Conservation (phyloP, 1,140 invertebrate species). For the Aphelenchoides avenae region DNA sequence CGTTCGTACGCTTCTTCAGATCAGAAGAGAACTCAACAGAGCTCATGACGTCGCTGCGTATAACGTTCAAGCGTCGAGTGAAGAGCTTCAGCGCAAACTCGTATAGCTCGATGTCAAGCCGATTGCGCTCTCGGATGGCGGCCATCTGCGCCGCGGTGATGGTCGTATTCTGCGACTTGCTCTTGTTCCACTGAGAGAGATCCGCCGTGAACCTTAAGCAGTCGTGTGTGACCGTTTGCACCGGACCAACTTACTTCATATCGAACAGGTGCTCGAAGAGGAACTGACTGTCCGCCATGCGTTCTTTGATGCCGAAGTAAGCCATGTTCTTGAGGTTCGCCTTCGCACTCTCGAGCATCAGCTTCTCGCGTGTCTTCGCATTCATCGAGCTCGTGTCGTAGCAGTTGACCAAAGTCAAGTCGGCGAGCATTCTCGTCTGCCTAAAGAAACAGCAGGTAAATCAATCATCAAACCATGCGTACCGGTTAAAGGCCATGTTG, state of each 20-base stretch:
- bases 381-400: slow-evolving; percentile 65
- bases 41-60: too few relatives aligned
- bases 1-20: too few relatives aligned
- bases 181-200: slow-evolving; percentile 47
- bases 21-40: too few relatives aligned
- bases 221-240: too few relatives aligned
- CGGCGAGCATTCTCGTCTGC: slow-evolving; percentile 93
- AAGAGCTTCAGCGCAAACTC: slow-evolving; percentile 84
- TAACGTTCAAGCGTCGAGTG: slow-evolving; percentile 64
- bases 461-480: slow-evolving; percentile 65
- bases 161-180: slow-evolving; percentile 69
- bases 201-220: slow-evolving; percentile 57
- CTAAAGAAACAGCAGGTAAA: slow-evolving; percentile 59
- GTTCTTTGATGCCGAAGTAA: slow-evolving; percentile 93
- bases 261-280: slow-evolving; percentile 96
- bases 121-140: slow-evolving; percentile 75
- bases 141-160: slow-evolving; percentile 71
- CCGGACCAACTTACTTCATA: slow-evolving; percentile 81
- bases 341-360: slow-evolving; percentile 79
- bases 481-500: slow-evolving; percentile 90
- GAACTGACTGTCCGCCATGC: slow-evolving; percentile 86
- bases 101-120: slow-evolving; percentile 86
- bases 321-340: slow-evolving; percentile 87
- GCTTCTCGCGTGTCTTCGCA: slow-evolving; percentile 34
- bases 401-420: slow-evolving; percentile 86